Base-by-base conservation (phyloP, 2,113 vertebrate species). In the Choloepus hoffmanni region DNA sequence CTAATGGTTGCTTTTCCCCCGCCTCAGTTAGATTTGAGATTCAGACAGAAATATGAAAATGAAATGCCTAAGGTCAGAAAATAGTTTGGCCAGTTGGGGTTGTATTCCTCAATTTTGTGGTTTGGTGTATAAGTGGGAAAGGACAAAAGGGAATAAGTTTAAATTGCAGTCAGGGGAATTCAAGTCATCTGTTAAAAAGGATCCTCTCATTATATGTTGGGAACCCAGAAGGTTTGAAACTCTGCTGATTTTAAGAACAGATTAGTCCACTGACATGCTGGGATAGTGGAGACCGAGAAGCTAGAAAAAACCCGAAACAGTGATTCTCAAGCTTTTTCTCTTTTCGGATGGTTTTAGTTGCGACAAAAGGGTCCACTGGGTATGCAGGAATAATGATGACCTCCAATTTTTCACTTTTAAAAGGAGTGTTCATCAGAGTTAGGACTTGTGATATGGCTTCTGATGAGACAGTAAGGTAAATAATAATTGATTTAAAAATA, bases 21-120 rank as follows among this genome's bases (percentile, higher is more conserved):
- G 55, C 89, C 95, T 28, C 78, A 36, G 92, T 95, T 81, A 65
- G 78, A 95, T 84, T 96, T 92, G 94, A 82, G 97, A 79, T 90
- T 92, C 9, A 88, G 24, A 63, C 48, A 36, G 93, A 94, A 92
- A 93, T 28, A 45, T 85, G 18, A 96, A 45, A 85, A 48, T 78
- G 58, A 97, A 95, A 92, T 89, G 76, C 81, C 0, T 0, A 93
- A 94, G 90, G 87, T 96, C 77, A 96, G 84, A n/a, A 60, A 85
- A 74, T 40, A 30, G 90, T 97, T 81, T 77, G 85, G 67, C 90
- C 90, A 74, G 50, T 50, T 82, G 9, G 7, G 9, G 55, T 90
- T 88, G 60, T 40, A 36, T 40, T 68, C 45, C 63, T 58, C 13
- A 14, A 36, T 76, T 92, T 89, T 92, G 81, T 33, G 53, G 72